Base-by-base conservation (phyloP, 2,888 invertebrate genomes). In the Criorhina ranunculi region DNA sequence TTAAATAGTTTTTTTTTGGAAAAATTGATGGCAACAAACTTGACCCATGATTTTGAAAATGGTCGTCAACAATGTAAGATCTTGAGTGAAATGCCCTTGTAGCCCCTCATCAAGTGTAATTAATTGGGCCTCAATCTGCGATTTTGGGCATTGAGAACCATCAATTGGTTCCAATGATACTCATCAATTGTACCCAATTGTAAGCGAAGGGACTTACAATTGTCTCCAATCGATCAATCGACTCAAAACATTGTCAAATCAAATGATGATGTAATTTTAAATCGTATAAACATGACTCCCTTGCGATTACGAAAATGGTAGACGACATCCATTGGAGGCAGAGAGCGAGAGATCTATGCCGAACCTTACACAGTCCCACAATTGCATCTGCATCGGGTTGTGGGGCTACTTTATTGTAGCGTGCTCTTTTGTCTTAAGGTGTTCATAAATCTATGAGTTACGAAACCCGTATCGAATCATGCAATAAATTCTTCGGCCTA, bases 261-360 rank as follows among this genome's bases (percentile, higher is more conserved):
- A 51, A 51, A 51, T 75, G 75, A 66, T 78, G 78, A 78, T 72
- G 78, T 60, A 82, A 82, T 33, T 70, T 42, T 51, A 49, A 72
- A 80, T 67, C 53, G 59, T 35, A 55, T 59, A 79, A 64, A 79
- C 59, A 79, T 29, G 64, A 51, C 64, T 62, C 37, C 55, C 37
- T 53, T 53, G 60, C 67, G 67, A 67, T 69, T 62, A 70, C 46
- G 55, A 70, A 64, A 77, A 77, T 60, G 29, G 31, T 33, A 12
- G 62, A 29, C 19, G 67, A 62, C 77, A 78, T 78, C 40, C 31
- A 69, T 64, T 69, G 35, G 24, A 42, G 33, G 53, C 31, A 33
- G 15, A 24, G 24, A 33, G 19, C 24, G 15, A 24, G 24, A 33
- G 19, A 67, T 73, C 57, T 51, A 35, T 66, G 66, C 53, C 80